A percentile compares a stretch with the other conserved stretches of the same genome.
These are phyloP conservation scores for Pristionchus fissidentatus DNA, from an alignment of 2,888 invertebrate genomes.

Conservation along the genomic window DNA sequence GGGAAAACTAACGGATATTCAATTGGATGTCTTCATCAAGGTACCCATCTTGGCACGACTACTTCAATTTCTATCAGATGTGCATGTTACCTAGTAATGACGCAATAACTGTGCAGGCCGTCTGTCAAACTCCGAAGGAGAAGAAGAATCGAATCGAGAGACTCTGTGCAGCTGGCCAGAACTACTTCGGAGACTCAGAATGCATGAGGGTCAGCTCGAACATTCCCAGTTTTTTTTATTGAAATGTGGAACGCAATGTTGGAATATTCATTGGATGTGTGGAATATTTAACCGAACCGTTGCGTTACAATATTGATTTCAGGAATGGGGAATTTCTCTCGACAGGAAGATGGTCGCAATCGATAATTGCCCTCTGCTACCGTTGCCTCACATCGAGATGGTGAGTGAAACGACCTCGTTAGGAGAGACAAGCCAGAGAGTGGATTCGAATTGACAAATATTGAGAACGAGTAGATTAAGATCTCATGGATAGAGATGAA, in stretches of 20 bases:
- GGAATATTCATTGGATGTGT: neutral
- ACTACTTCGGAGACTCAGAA: neutral
- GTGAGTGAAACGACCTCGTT: neutral
- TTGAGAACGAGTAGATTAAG: neutral
- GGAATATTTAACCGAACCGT: neutral
- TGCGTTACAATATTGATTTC: too few relatives aligned
- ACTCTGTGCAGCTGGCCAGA: neutral
- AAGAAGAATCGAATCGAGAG: constrained; percentile 31
- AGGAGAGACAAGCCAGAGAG: neutral
- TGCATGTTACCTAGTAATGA: neutral
- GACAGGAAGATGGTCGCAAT: constrained; percentile 36
- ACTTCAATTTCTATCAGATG: neutral
- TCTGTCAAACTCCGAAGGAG: neutral
- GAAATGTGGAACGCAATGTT: too few relatives aligned
- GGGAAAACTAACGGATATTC: constrained; percentile 14
- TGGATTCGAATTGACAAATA: neutral
- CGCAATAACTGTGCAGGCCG: neutral
- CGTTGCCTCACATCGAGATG: constrained; percentile 15
- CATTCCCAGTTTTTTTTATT: neutral
- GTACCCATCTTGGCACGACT: neutral
- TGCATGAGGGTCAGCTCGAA: neutral
- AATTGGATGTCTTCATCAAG: constrained; percentile 2
- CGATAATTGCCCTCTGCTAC: neutral
- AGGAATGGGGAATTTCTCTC: neutral
- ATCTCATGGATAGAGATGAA: too few relatives aligned